A percentile compares a stretch with the other conserved stretches of the same genome.
phyloP scores from a whole-genome alignment of 2,888 invertebrate species.

The Plutella xylostella region DNA sequence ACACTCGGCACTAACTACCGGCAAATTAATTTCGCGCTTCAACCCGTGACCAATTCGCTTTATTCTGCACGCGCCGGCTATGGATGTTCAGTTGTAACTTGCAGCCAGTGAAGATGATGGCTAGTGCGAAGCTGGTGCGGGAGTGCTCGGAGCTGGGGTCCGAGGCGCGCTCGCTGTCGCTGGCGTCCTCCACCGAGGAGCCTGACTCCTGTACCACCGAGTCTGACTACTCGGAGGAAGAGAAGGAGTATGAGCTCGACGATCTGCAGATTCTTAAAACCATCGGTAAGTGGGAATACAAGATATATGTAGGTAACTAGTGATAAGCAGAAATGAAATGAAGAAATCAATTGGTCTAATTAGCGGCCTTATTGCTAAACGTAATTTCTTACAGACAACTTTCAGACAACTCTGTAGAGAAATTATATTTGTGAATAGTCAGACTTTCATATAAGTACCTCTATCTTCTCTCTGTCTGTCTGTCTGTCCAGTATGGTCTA shows the following conservation, averaged over 20 bases:
- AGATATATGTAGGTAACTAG: too few species aligned
- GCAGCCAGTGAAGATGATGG: conserved; percentile 54
- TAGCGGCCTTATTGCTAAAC: too few species aligned
- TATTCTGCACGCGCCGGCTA: background rate
- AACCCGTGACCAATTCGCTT: background rate
- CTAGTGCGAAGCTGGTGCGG: conserved; percentile 65
- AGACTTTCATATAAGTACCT: too few species aligned
- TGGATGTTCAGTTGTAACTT: background rate
- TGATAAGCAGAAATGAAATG: too few species aligned
- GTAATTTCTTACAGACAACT: too few species aligned
- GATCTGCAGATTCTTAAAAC: conserved; percentile 90
- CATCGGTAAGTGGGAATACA: conserved; percentile 89
- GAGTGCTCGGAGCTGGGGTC: conserved; percentile 64
- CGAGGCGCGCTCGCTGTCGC: conserved; percentile 58
- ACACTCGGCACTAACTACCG: background rate
- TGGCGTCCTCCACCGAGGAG: conserved; percentile 67
- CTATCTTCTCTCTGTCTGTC: too few species aligned
- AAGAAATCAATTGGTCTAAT: too few species aligned
- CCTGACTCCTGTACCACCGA: conserved; percentile 67
- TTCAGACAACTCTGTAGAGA: too few species aligned
- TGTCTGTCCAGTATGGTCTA: too few species aligned
- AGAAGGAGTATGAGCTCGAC: conserved; percentile 77
- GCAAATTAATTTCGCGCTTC: conserved; percentile 1
- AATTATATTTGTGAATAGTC: too few species aligned
- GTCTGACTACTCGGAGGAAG: conserved; percentile 68